Evolutionary conservation across 2,888 invertebrate species (phyloP).

Genomic region (Hermaeophaga mercurialis): DNA sequence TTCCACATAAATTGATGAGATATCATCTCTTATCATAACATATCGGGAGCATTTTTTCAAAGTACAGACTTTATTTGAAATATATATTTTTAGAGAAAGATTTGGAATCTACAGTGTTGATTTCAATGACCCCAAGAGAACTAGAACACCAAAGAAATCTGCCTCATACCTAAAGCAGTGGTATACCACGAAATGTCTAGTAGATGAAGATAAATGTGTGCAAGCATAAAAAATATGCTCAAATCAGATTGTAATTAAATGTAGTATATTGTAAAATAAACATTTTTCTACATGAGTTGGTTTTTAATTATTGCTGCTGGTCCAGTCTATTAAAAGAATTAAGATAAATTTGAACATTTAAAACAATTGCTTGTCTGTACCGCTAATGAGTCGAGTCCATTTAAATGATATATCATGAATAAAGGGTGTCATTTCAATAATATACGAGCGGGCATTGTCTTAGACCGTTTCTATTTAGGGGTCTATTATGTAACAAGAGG

Average conservation of each 20-base stretch:
- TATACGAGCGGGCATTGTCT: slow-evolving; percentile 4
- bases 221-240: neutral
- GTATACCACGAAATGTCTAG: slow-evolving; percentile 51
- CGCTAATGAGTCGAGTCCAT: no score
- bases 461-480: neutral
- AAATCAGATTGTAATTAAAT: no score
- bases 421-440: neutral
- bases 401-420: no score
- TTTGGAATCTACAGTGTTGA: slow-evolving; percentile 75
- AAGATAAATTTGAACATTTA: no score
- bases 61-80: slow-evolving; percentile 41
- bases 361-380: no score
- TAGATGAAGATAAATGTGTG: neutral
- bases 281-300: no score
- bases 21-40: no score
- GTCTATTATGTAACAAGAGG: neutral
- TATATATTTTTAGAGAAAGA: slow-evolving; percentile 61
- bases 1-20: no score
- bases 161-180: slow-evolving; percentile 62
- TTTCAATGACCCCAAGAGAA: slow-evolving; percentile 63
- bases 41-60: no score
- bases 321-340: no score
- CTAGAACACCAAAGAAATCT: slow-evolving; percentile 69
- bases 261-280: no score
- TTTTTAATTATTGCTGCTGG: no score